Conservation (phyloP, 1,140 invertebrate species). For the Acromyrmex charruanus region DNA sequence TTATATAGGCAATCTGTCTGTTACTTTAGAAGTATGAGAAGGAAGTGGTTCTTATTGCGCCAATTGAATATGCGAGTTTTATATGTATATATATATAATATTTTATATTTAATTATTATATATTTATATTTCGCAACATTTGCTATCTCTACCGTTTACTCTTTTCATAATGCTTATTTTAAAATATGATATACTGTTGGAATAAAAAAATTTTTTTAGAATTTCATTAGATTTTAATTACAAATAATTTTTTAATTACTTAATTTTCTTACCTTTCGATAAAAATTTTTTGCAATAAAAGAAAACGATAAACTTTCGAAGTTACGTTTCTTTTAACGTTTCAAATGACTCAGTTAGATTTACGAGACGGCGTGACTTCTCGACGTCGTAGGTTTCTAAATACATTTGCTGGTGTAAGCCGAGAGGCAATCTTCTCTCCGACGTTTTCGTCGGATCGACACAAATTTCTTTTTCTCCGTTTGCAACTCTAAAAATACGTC, state of each 20-base stretch:
- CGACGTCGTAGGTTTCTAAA: slow-evolving; percentile 37
- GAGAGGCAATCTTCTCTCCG: slow-evolving; percentile 12
- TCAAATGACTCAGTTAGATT: slow-evolving; percentile 6
- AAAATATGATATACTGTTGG: not conserved
- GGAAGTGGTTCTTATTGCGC: not conserved
- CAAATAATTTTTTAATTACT: not conserved
- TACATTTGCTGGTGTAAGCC: slow-evolving; percentile 32
- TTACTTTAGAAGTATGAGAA: not conserved
- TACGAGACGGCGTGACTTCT: slow-evolving; percentile 51
- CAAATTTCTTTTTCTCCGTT: slow-evolving; percentile 54
- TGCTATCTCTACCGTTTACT: not conserved
- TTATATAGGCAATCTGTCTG: not conserved
- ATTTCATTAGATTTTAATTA: not conserved
- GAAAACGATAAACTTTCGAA: not conserved
- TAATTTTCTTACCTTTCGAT: too few species aligned
- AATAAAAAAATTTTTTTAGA: not conserved
- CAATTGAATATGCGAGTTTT: not conserved
- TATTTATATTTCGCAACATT: not conserved
- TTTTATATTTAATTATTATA: slow-evolving; percentile 6
- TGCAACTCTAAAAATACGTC: slow-evolving; percentile 65
- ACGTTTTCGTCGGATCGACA: slow-evolving; percentile 53
- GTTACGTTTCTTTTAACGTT: not conserved
- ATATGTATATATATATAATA: not conserved
- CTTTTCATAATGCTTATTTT: not conserved
- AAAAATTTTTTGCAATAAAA: not conserved